Conservation (phyloP, 2,797 vertebrate genomes). For the Scyliorhinus canicula region DNA sequence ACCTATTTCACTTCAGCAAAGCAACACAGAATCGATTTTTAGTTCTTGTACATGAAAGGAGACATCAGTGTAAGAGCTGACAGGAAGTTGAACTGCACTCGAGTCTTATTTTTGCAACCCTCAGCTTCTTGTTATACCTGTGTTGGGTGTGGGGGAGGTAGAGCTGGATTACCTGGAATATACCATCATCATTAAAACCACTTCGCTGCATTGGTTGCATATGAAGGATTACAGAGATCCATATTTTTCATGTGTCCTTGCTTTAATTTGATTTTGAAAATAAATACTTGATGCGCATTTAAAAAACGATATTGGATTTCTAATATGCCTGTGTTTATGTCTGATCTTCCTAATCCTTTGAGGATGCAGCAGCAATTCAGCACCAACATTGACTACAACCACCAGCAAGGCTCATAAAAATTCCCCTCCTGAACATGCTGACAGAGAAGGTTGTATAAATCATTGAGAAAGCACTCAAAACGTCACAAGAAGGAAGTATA, state of each 20-base stretch:
- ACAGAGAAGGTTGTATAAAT: constrained; percentile 35
- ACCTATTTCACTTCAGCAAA: background rate
- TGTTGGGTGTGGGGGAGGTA: constrained; percentile 5
- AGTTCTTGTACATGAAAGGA: constrained; percentile 21
- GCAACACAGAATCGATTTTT: background rate
- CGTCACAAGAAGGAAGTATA: background rate
- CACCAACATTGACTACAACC: background rate
- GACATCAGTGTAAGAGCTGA: background rate
- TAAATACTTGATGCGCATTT: background rate
- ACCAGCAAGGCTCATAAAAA: constrained; percentile 33
- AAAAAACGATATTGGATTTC: constrained; percentile 6
- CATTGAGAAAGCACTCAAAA: constrained; percentile 35
- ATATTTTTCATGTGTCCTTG: background rate
- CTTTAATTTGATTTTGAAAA: background rate
- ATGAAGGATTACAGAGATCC: background rate
- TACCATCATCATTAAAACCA: constrained; percentile 12
- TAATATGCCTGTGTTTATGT: background rate
- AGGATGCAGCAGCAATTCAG: constrained; percentile 15
- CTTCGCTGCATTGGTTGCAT: background rate
- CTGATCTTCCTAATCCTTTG: constrained; percentile 29
- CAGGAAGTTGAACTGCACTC: background rate
- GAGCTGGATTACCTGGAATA: background rate
- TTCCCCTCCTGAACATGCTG: constrained; percentile 35
- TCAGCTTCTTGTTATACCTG: background rate
- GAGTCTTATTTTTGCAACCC: background rate